Conservation (phyloP, 2,797 vertebrate species). For the Arnoldichthys spilopterus region DNA sequence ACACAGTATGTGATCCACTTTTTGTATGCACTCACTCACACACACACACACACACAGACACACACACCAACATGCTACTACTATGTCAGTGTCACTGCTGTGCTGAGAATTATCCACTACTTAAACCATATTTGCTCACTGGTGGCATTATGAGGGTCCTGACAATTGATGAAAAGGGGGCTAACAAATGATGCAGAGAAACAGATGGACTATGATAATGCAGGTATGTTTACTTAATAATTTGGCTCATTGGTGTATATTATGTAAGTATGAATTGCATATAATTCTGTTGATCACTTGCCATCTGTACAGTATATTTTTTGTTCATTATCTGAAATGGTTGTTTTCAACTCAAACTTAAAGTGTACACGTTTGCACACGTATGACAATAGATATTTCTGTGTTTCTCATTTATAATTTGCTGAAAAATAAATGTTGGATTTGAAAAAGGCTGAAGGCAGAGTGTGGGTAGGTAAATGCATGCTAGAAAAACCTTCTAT, state of each 20-base stretch:
- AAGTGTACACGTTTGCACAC: neutral
- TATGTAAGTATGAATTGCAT: neutral
- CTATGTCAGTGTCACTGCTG: too few relatives aligned
- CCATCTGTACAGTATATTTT: neutral
- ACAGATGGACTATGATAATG: too few relatives aligned
- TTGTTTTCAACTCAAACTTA: neutral
- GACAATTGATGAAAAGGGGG: too few relatives aligned
- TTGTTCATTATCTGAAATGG: neutral
- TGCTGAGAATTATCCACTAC: too few relatives aligned
- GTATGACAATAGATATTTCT: slow-evolving; percentile 1
- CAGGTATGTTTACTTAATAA: neutral
- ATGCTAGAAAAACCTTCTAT: neutral
- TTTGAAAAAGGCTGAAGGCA: slow-evolving; percentile 17
- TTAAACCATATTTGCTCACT: too few relatives aligned
- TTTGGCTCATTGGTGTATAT: too few relatives aligned
- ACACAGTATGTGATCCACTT: too few relatives aligned
- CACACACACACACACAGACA: neutral
- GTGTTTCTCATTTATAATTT: slow-evolving; percentile 7
- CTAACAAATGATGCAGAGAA: too few relatives aligned
- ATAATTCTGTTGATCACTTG: neutral
- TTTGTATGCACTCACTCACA: neutral
- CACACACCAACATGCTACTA: neutral
- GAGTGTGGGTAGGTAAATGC: slow-evolving; percentile 5
- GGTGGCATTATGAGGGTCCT: too few relatives aligned
- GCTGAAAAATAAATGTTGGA: slow-evolving; percentile 10